Evolutionary conservation across 2,888 invertebrate species (phyloP), one percentile per base, ranked within the genome.

Genomic region (Hirudinaria manillensis): DNA sequence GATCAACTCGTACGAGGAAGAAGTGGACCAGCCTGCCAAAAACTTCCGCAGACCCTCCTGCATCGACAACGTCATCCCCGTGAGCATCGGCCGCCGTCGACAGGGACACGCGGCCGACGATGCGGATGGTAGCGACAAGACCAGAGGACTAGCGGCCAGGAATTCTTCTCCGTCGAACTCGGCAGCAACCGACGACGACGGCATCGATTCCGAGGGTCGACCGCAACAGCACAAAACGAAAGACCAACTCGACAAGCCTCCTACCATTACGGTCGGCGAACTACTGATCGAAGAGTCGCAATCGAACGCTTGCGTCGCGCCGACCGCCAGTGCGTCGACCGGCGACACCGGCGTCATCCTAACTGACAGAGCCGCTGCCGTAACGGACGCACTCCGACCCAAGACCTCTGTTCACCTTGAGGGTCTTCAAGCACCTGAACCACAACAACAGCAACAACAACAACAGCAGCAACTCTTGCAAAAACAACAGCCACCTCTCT

Each of bases 1-100:
- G 27, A 76, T 72, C 27, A 73, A 74, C 66, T 74, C 72, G 10
- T 56, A 61, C 74, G 73, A 56, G 34, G 56, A 72, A n/a, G 51
- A 38, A 19, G 27, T 24, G 6, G 32, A 53, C 24, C 21, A 66
- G 13, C 71, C 51, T 4, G 36, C 29, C 21, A 36, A 36, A 32
- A 71, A 66, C 32, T 72, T 78, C 51, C 79, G 81, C 34, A 77
- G 83, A 29, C 81, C 82, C 1, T 80, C 79, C 19, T 79, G 79
- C 66, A 56, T 80, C 51, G 80, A 80, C 56, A 67, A 72, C 66
- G 79, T 79, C 6, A 75, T 79, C 32, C 75, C 78, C 4, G 61
- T 78, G 24, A 77, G 71, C 36, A 76, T 79, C 19, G 71, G 76
- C 29, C 75, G 73, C 7, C 36, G 61, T 38, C 36, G 56, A n/a